Conservation (phyloP, 1,140 invertebrate genomes). For the Diuraphis noxia region DNA sequence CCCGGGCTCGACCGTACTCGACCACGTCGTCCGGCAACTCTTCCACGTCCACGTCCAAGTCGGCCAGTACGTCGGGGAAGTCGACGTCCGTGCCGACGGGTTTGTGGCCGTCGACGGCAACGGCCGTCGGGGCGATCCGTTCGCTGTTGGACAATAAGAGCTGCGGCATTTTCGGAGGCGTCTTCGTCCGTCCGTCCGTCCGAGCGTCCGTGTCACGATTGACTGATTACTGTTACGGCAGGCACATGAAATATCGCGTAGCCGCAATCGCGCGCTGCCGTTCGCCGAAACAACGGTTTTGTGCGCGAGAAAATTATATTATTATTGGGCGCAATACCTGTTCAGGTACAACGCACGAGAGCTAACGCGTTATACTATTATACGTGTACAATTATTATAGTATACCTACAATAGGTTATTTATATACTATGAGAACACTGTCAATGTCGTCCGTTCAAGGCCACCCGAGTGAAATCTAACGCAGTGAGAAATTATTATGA, state of each 20-base stretch:
- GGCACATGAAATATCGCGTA: not conserved
- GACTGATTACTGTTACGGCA: not conserved
- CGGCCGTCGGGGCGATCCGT: not conserved
- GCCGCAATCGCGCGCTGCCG: not conserved
- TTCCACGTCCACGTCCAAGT: slow-evolving; percentile 61
- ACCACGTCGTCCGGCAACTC: slow-evolving; percentile 61
- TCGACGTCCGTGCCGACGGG: slow-evolving; percentile 37
- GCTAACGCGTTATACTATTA: not conserved
- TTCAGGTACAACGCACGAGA: not conserved
- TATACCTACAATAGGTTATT: not conserved
- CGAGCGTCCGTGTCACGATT: not conserved
- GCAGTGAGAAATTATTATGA: not conserved
- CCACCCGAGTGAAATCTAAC: not conserved
- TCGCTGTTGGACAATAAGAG: not conserved
- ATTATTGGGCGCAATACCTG: not conserved
- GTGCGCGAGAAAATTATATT: not conserved
- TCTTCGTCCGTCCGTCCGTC: too few relatives aligned
- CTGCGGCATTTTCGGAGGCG: not conserved
- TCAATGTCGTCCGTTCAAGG: slow-evolving; percentile 31
- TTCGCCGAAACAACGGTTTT: not conserved
- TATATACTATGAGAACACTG: not conserved
- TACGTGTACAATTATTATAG: not conserved
- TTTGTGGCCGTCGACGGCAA: not conserved
- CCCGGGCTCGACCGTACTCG: slow-evolving; percentile 62
- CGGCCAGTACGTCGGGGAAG: slow-evolving; percentile 60